phyloP scores from a whole-genome alignment of 2,113 vertebrate genomes.

The Tenrec ecaudatus region DNA sequence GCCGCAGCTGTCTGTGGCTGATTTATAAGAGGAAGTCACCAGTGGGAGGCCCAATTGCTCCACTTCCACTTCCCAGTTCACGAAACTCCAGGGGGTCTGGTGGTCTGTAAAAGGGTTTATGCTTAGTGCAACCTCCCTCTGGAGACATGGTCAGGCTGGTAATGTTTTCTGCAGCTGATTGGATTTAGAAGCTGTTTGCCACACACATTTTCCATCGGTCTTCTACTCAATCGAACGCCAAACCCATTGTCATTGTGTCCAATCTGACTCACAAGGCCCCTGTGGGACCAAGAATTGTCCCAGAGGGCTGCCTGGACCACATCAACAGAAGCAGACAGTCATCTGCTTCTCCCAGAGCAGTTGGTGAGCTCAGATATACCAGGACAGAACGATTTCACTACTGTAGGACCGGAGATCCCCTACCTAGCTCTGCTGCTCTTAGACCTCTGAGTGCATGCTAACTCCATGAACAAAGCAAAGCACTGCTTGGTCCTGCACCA shows the following conservation, averaged over 20 bases:
- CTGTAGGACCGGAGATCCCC: too few species aligned
- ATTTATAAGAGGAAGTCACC: conserved; percentile 88
- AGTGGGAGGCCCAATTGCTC: conserved; percentile 79
- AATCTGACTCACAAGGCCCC: background rate
- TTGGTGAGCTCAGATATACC: too few species aligned
- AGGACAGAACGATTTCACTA: background rate
- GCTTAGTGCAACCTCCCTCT: conserved; percentile 32
- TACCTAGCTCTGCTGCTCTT: too few species aligned
- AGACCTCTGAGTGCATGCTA: background rate
- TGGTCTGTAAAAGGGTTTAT: conserved; percentile 40
- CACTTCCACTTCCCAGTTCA: conserved; percentile 72
- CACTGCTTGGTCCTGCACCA: background rate
- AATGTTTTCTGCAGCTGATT: background rate
- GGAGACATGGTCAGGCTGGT: conserved; percentile 3
- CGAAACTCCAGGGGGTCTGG: conserved; percentile 62
- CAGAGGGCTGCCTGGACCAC: background rate
- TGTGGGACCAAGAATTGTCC: background rate
- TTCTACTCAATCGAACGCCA: background rate
- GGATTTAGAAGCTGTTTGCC: background rate
- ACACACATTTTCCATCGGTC: background rate
- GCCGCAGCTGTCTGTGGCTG: conserved; percentile 85
- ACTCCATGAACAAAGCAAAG: background rate
- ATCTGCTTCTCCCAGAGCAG: background rate
- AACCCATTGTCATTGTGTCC: background rate
- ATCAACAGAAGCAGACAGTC: background rate